A percentile compares a stretch with the other conserved stretches of the same genome.
Conservation (phyloP, 1,140 invertebrate species). For the Achroia grisella region DNA sequence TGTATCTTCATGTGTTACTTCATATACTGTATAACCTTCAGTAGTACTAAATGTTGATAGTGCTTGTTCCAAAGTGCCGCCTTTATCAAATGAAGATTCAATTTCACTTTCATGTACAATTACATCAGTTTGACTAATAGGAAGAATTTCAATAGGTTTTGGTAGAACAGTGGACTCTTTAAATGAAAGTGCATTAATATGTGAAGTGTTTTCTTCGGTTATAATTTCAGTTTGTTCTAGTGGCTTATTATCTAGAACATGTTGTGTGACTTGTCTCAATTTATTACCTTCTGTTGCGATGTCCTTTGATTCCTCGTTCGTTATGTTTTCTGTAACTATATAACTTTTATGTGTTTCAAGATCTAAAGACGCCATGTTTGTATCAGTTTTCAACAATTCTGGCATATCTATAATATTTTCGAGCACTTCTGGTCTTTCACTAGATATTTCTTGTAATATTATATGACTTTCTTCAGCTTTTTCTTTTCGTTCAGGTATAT, state of each 20-base stretch:
- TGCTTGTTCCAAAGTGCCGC: constrained; percentile 21
- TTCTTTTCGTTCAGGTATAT: constrained; percentile 13
- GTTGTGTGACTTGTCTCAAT: constrained; percentile 21
- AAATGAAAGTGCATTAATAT: constrained; percentile 8
- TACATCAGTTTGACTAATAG: constrained; percentile 35
- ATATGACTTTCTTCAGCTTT: constrained; percentile 26
- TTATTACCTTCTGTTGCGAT: constrained; percentile 16
- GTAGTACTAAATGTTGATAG: constrained; percentile 24
- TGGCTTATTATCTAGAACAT: constrained; percentile 33
- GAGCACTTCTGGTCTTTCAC: constrained; percentile 23
- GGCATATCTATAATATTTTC: constrained; percentile 30
- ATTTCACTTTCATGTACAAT: constrained; percentile 40
- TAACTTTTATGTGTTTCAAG: constrained; percentile 36
- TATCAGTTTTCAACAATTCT: constrained; percentile 9
- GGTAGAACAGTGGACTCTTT: constrained; percentile 21
- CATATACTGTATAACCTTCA: constrained; percentile 31
- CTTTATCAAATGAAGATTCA: constrained; percentile 24
- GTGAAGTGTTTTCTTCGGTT: constrained; percentile 28
- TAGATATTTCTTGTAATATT: constrained; percentile 23
- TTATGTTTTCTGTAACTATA: constrained; percentile 34
- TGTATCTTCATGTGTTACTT: constrained; percentile 27
- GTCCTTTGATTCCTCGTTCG: constrained; percentile 24
- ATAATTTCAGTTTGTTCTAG: constrained; percentile 43
- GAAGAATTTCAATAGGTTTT: constrained; percentile 26
- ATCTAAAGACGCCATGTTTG: constrained; percentile 25